Conservation (phyloP, 1,140 invertebrate genomes). For the Lepidotrigona ventralis region DNA sequence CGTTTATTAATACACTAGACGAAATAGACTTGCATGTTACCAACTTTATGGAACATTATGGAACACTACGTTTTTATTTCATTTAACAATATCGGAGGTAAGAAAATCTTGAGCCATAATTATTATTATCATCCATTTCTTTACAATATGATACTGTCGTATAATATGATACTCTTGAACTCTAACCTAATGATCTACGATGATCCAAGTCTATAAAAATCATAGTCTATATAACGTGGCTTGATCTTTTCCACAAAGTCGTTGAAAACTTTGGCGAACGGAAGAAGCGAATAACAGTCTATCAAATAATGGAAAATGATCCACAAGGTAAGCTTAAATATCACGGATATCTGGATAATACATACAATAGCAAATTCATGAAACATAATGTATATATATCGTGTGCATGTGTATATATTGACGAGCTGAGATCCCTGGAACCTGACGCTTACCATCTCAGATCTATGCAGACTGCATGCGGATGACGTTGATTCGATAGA, state of each 20-base stretch:
- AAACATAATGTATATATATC: not conserved
- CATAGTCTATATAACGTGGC: not conserved
- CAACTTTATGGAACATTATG: too few relatives aligned
- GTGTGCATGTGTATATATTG: not conserved
- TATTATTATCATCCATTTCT: too few relatives aligned
- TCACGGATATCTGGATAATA: too few relatives aligned
- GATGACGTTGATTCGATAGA: not conserved
- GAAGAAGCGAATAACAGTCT: not conserved
- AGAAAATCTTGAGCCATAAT: too few relatives aligned
- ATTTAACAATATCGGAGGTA: too few relatives aligned
- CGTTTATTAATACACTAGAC: too few relatives aligned
- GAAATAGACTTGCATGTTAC: too few relatives aligned
- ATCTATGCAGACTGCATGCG: not conserved
- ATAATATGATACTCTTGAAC: not conserved
- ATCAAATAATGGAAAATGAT: too few relatives aligned
- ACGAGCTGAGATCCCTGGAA: not conserved
- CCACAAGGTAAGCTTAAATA: not conserved
- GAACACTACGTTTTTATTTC: too few relatives aligned
- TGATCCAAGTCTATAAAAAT: not conserved
- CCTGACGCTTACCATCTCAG: not conserved
- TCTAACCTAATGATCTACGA: not conserved
- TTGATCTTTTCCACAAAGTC: not conserved
- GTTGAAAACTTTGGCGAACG: not conserved
- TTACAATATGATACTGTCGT: too few relatives aligned
- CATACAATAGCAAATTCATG: constrained; percentile 3